Percentiles rank a stretch among this genome's conserved stretches.
Conservation (phyloP, 2,113 vertebrate species). For the Aix galericulata region DNA sequence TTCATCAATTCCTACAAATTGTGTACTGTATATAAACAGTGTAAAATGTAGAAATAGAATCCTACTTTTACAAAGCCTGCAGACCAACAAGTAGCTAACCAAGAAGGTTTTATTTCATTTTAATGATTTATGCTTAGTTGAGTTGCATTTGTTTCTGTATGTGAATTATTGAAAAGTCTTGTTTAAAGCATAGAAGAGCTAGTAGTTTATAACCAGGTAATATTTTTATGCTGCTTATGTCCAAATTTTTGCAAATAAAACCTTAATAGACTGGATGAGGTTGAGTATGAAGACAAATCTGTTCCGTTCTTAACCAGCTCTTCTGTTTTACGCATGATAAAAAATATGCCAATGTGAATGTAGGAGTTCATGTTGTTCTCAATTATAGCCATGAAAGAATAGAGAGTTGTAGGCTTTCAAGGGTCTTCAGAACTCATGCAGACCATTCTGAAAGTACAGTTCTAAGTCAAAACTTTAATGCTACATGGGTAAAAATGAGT, state of each 20-base stretch:
- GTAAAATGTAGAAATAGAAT: background rate
- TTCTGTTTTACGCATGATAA: background rate
- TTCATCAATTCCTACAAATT: background rate
- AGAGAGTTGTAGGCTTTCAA: background rate
- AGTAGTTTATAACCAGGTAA: background rate
- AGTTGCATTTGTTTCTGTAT: conserved; percentile 6
- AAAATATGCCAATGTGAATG: background rate
- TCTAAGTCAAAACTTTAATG: background rate
- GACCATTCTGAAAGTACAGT: background rate
- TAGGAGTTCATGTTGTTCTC: background rate
- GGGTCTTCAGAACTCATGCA: background rate
- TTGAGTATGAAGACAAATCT: background rate
- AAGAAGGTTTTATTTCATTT: conserved; percentile 26
- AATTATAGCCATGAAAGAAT: background rate
- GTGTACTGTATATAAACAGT: background rate
- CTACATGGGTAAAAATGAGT: background rate
- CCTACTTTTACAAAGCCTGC: background rate
- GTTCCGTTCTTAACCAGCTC: background rate
- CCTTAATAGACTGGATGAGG: background rate
- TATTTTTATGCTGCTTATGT: background rate
- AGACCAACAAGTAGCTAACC: background rate
- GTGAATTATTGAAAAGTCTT: conserved; percentile 34
- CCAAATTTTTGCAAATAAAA: background rate
- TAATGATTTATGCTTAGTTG: conserved; percentile 16
- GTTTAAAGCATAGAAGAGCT: background rate